Evolutionary conservation across 1,140 invertebrate species (phyloP), one percentile per base, ranked within the genome.

Genomic region (Caenorhabditis tropicalis): DNA sequence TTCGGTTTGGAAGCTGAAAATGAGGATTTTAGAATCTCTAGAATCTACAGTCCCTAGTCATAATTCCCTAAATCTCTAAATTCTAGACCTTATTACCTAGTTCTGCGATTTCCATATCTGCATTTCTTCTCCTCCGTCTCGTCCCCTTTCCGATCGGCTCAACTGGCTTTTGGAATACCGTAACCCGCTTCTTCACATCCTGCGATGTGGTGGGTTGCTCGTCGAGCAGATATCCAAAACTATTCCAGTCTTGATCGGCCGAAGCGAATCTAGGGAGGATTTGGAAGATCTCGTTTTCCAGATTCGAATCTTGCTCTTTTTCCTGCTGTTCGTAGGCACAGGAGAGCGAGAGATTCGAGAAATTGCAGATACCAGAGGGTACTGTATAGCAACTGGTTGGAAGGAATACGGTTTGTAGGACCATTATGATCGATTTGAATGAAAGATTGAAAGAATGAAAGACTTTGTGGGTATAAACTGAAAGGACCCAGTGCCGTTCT

Each of bases 191-290:
- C 27, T 21, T 15, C 33, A 21, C 29, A 16, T 74, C 24, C 12
- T 49, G 24, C 0, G 65, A 74, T 10, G 33, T 74, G 9, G 19
- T 12, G 5, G 36, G 33, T 24, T 74, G 19, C 36, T 74, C 65
- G 43, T 87, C 81, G n/a, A 87, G 58, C 39, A 87, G 49, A 79
- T 80, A 87, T 0, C 86, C 86, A 39, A 87, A 87, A 29, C 39
- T n/a, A 0, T 33, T 19, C 83, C 83, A 87, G 51, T 87, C 83
- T 27, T 81, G 60, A 12, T 87, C 86, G 16, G 83, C 86, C 0
- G 82, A 70, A 0, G 15, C 39, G 24, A 82, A 82, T 53, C 74
- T 31, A 3, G 82, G 82, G 10, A 82, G 58, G 4, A 65, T 29
- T 29, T 49, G 33, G 7, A 36, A 21, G 24, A 82, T 82, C 21